Percentiles rank a stretch among this genome's conserved stretches.
These are phyloP conservation scores for Lepidochrysops patricia DNA, from an alignment of 2,888 invertebrate genomes.

Conservation along the genomic window DNA sequence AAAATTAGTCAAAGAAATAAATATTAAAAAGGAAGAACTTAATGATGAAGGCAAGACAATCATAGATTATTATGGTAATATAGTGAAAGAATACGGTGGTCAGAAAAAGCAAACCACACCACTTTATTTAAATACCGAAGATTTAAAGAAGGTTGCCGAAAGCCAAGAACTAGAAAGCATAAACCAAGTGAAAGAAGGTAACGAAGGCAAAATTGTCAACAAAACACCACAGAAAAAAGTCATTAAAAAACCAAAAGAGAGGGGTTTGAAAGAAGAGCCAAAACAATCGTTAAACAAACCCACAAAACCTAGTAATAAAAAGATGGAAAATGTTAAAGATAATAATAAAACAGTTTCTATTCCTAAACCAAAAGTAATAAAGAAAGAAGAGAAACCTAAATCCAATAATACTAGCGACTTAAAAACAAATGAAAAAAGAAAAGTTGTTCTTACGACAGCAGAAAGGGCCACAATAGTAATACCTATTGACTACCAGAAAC, in stretches of 20 bases:
- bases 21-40: conserved; percentile 37
- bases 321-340: conserved; percentile 13
- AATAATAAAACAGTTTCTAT: conserved; percentile 26
- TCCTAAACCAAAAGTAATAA: conserved; percentile 16
- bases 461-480: conserved; percentile 64
- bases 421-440: conserved; percentile 33
- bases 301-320: conserved; percentile 11
- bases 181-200: conserved; percentile 36
- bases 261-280: background rate
- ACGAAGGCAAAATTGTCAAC: conserved; percentile 28
- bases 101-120: conserved; percentile 63
- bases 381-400: conserved; percentile 26
- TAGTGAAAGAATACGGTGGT: conserved; percentile 81
- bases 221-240: conserved; percentile 7
- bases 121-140: conserved; percentile 77
- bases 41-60: conserved; percentile 76
- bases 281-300: background rate
- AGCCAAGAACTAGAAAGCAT: conserved; percentile 43
- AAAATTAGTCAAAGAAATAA: conserved; percentile 29
- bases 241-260: background rate
- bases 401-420: conserved; percentile 21
- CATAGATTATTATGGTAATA: conserved; percentile 86
- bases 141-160: conserved; percentile 75
- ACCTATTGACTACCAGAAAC: conserved; percentile 68
- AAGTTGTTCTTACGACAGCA: conserved; percentile 52